These are phyloP conservation scores for Parambassis ranga DNA, from an alignment of 2,797 vertebrate species.

Conservation along the genomic window DNA sequence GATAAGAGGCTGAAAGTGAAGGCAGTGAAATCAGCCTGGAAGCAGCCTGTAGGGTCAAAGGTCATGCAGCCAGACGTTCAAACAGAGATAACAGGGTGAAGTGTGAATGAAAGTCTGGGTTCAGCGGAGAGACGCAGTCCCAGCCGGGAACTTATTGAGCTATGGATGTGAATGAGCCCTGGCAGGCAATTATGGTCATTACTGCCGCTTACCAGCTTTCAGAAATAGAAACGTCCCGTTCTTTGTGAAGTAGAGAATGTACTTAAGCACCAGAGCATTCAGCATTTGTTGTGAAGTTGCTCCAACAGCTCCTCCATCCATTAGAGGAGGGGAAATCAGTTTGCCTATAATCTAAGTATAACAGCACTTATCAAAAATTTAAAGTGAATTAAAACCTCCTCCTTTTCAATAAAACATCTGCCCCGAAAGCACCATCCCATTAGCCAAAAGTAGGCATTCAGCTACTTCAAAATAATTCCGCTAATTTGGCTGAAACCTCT, in stretches of 20 bases:
- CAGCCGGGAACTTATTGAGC: conserved; percentile 53
- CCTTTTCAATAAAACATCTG: conserved; percentile 73
- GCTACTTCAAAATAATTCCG: conserved; percentile 70
- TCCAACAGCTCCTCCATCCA: conserved; percentile 49
- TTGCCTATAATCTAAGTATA: conserved; percentile 67
- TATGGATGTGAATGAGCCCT: conserved; percentile 55
- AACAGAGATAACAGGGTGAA: conserved; percentile 1
- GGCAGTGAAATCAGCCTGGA: too few species aligned
- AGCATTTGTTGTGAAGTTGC: conserved; percentile 52
- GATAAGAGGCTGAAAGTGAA: too few species aligned
- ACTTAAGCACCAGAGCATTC: conserved; percentile 45
- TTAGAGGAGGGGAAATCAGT: conserved; percentile 51
- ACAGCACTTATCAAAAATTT: conserved; percentile 69
- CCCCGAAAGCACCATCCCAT: conserved; percentile 56
- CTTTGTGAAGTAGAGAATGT: conserved; percentile 28
- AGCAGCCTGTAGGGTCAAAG: too few species aligned
- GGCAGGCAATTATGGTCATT: conserved; percentile 69
- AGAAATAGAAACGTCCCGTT: conserved; percentile 50
- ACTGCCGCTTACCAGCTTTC: conserved; percentile 61
- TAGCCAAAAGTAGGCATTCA: conserved; percentile 55
- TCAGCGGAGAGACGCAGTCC: conserved; percentile 27
- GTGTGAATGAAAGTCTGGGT: conserved; percentile 15
- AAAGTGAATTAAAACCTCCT: conserved; percentile 67
- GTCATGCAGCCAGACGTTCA: neutral
- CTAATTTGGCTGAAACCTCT: conserved; percentile 66